These are phyloP conservation scores for Cyclina sinensis DNA, from an alignment of 1,140 invertebrate genomes.

Conservation along the genomic window DNA sequence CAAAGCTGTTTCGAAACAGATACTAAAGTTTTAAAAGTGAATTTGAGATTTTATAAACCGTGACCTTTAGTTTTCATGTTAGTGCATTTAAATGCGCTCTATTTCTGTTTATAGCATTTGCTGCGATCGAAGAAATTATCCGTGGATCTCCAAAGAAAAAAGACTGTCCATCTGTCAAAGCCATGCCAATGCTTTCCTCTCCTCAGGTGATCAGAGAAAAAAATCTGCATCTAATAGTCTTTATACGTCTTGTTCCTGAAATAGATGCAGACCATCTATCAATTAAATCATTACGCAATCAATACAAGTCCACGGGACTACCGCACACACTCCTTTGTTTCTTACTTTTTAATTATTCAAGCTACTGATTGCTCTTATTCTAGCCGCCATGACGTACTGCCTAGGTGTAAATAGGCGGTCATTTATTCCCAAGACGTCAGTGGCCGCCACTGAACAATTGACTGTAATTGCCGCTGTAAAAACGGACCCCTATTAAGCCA, in stretches of 20 bases:
- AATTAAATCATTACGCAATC: slow-evolving; percentile 6
- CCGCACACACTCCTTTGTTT: not conserved
- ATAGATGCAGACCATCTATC: not conserved
- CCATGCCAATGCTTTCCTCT: too few species aligned
- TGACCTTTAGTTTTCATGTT: too few species aligned
- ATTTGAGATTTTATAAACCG: too few species aligned
- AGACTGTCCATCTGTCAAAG: too few species aligned
- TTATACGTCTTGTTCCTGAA: not conserved
- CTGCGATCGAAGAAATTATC: too few species aligned
- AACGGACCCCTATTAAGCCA: not conserved
- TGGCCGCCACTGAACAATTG: not conserved
- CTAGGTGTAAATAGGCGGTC: not conserved
- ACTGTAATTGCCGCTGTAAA: not conserved
- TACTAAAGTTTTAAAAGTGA: too few species aligned
- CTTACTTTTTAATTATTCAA: slow-evolving; percentile 10
- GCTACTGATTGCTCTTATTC: not conserved
- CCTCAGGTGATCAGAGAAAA: too few species aligned
- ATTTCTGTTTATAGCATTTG: too few species aligned
- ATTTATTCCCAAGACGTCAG: slow-evolving; percentile 30
- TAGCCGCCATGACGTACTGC: not conserved
- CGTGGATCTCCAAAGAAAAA: too few species aligned
- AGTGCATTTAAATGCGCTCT: too few species aligned
- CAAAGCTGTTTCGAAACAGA: too few species aligned
- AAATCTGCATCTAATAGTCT: too few species aligned
- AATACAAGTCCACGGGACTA: not conserved